phyloP scores from a whole-genome alignment of 2,888 invertebrate species.

The Andrena praecox region DNA sequence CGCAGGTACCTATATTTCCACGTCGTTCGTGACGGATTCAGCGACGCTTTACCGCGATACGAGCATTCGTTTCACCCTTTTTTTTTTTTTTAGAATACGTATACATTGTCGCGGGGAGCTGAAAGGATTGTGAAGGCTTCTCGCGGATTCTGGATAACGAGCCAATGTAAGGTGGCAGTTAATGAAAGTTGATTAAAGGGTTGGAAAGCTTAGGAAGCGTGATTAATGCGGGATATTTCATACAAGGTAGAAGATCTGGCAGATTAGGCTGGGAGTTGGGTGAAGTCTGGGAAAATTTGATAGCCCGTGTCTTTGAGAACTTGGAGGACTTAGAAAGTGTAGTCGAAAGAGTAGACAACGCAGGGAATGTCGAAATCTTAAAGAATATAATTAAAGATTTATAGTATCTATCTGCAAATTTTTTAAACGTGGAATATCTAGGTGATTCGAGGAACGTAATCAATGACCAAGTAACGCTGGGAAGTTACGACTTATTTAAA shows the following conservation, averaged over 20 bases:
- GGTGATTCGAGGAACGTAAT: no score
- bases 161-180: background rate
- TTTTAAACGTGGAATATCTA: background rate
- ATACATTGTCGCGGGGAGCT: background rate
- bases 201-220: background rate
- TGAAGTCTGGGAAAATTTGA: background rate
- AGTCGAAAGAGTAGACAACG: background rate
- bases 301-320: background rate
- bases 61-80: background rate
- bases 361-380: background rate
- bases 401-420: no score
- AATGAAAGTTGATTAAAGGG: background rate
- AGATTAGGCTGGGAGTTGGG: background rate
- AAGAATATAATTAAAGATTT: no score
- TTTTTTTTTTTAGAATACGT: background rate
- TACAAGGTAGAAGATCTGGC: background rate
- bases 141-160: background rate
- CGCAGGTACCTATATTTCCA: constrained; percentile 6
- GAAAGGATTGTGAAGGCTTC: background rate
- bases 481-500: no score
- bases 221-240: background rate
- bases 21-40: background rate
- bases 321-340: background rate
- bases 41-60: background rate
- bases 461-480: no score